Evolutionary conservation across 2,797 vertebrate species (phyloP), one percentile per base, ranked within the genome.

Genomic region (Amblyopsis hoosieri): DNA sequence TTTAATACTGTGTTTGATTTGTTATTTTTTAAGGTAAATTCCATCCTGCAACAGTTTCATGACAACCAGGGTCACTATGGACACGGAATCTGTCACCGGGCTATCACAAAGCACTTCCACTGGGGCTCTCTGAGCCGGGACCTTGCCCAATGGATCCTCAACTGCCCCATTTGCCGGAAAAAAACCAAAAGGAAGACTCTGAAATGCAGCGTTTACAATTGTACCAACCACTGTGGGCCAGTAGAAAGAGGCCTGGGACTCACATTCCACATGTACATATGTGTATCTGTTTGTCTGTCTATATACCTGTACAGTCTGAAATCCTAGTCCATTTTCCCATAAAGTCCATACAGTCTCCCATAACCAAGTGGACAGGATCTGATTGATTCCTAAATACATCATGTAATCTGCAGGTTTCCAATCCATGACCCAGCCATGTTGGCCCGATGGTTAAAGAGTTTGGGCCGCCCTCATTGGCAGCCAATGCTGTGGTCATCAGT

Each of bases 141-240:
- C 82, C 59, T 90, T 68, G 65, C 75, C 45, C 63, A 65, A 45
- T 90, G 88, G 89, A 87, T 91, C 72, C 69, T 72, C 73, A 82
- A 67, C 71, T 91, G 89, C 71, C 48, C 67, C 56, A 81, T 74
- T 65, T 91, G 89, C 73, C 45, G 74, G 10, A 70, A 61, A 75
- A 77, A 80, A 0, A 80, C 81, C 62, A 83, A 86, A 67, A 83
- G 81, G 58, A 87, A 77, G 74, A 74, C 71, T 76, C 59, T 83
- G 10, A 81, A 80, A 76, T 91, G 90, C 76, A 90, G 88, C 58
- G 60, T 88, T 62, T 61, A 57, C 54, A 79, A 62, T 47, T 90
- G 90, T 79, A 84, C 82, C 69, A 90, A 87, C 85, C 79, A 81
- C 84, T 77, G 72, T 6, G 86, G 83, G 1, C 79, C 87, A 1